phyloP scores from a whole-genome alignment of 2,888 invertebrate genomes.

The Daptonema setosum region DNA sequence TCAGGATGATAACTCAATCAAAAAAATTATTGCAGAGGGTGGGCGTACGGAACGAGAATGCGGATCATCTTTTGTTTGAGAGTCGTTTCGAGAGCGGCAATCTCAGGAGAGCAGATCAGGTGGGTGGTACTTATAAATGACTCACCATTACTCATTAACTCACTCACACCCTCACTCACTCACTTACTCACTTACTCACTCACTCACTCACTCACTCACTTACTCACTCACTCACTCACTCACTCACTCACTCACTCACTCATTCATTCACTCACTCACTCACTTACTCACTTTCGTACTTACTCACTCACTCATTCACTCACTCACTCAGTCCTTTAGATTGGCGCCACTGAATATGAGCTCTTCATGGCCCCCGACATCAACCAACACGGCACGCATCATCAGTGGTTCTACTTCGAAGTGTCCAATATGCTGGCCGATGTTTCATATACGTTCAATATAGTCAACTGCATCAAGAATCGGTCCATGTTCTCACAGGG shows the following conservation, averaged over 20 bases:
- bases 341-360: slow-evolving; percentile 54
- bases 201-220: too few relatives aligned
- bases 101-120: slow-evolving; percentile 56
- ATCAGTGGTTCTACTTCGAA: slow-evolving; percentile 77
- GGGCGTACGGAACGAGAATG: neutral
- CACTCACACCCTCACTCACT: too few relatives aligned
- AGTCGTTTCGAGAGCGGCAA: slow-evolving; percentile 69
- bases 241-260: too few relatives aligned
- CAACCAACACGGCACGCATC: slow-evolving; percentile 47
- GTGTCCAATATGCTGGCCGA: slow-evolving; percentile 50
- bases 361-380: slow-evolving; percentile 59
- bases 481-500: slow-evolving; percentile 66
- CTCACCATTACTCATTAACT: too few relatives aligned
- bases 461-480: slow-evolving; percentile 62
- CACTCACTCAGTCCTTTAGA: too few relatives aligned
- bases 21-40: too few relatives aligned
- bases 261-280: too few relatives aligned
- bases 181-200: too few relatives aligned
- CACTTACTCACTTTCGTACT: too few relatives aligned
- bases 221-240: too few relatives aligned
- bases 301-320: too few relatives aligned
- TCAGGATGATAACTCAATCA: too few relatives aligned
- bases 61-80: slow-evolving; percentile 42
- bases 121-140: slow-evolving; percentile 27
- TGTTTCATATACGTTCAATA: slow-evolving; percentile 54